phyloP scores from a whole-genome alignment of 1,140 invertebrate species.

The Macrotrachela quadricornifera region DNA sequence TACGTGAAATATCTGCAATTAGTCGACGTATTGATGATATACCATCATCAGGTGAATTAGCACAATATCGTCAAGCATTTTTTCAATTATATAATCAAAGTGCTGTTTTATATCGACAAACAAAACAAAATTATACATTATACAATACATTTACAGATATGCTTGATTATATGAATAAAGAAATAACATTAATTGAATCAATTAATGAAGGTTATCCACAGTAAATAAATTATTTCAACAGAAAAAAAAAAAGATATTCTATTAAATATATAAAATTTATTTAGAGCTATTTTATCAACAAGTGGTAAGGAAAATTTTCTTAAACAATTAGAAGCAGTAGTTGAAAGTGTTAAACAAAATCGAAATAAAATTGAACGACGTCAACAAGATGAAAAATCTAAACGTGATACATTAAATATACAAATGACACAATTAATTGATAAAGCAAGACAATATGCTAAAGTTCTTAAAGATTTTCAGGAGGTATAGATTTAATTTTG shows the following conservation, averaged over 20 bases:
- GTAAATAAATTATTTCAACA: constrained; percentile 36
- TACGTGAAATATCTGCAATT: constrained; percentile 52
- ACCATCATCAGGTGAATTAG: constrained; percentile 66
- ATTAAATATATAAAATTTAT: constrained; percentile 5
- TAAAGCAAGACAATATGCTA: constrained; percentile 57
- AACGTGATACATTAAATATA: constrained; percentile 45
- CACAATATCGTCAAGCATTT: constrained; percentile 81
- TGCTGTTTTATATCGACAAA: constrained; percentile 77
- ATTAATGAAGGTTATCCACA: constrained; percentile 73
- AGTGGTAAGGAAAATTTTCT: constrained; percentile 55
- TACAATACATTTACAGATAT: constrained; percentile 88
- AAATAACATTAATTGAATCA: constrained; percentile 68
- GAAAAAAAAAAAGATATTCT: too few species aligned
- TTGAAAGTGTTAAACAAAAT: constrained; percentile 51
- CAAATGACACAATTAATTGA: constrained; percentile 49
- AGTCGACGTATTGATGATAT: constrained; percentile 64
- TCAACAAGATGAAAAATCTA: constrained; percentile 44
- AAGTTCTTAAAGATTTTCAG: constrained; percentile 54
- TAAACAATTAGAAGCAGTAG: constrained; percentile 61
- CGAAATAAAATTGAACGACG: constrained; percentile 21
- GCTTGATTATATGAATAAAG: constrained; percentile 67
- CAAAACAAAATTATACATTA: constrained; percentile 83
- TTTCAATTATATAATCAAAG: constrained; percentile 87
- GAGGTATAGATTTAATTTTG: constrained; percentile 12
- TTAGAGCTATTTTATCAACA: constrained; percentile 30